These are phyloP conservation scores for Shinisaurus crocodilurus DNA, from an alignment of 2,113 vertebrate species.

Conservation along the genomic window DNA sequence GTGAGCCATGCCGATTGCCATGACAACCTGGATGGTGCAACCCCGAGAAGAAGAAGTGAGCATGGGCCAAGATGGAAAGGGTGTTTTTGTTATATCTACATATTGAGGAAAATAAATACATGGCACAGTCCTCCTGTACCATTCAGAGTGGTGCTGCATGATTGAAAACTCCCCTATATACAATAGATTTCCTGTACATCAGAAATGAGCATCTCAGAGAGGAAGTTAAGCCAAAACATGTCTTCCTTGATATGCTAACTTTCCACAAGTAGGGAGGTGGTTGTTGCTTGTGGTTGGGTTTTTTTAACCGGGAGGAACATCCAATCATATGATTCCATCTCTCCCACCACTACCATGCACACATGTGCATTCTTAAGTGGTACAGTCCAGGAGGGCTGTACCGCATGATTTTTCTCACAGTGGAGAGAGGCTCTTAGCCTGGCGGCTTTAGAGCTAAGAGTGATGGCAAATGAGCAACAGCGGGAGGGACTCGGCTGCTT, in stretches of 20 bases:
- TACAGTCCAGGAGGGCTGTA: not conserved
- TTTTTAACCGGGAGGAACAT: not conserved
- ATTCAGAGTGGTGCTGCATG: not conserved
- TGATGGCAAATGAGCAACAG: not conserved
- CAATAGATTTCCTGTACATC: not conserved
- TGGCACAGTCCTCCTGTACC: accelerated
- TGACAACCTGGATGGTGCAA: not conserved
- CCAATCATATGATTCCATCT: too few relatives aligned
- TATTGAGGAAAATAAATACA: not conserved
- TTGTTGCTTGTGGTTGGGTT: not conserved
- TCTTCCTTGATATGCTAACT: not conserved
- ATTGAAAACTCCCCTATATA: not conserved
- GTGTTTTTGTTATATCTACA: not conserved
- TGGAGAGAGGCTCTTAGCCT: not conserved
- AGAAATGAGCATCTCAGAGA: not conserved
- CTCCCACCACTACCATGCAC: not conserved
- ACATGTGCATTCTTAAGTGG: not conserved
- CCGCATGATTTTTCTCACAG: not conserved
- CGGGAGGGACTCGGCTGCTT: too few relatives aligned
- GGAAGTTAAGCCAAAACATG: not conserved
- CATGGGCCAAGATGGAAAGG: not conserved
- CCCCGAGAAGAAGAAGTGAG: not conserved
- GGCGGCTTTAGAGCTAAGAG: not conserved
- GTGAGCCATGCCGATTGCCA: not conserved
- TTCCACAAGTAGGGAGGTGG: not conserved